phyloP scores from a whole-genome alignment of 2,797 vertebrate genomes.

The Anomalospiza imberbis region DNA sequence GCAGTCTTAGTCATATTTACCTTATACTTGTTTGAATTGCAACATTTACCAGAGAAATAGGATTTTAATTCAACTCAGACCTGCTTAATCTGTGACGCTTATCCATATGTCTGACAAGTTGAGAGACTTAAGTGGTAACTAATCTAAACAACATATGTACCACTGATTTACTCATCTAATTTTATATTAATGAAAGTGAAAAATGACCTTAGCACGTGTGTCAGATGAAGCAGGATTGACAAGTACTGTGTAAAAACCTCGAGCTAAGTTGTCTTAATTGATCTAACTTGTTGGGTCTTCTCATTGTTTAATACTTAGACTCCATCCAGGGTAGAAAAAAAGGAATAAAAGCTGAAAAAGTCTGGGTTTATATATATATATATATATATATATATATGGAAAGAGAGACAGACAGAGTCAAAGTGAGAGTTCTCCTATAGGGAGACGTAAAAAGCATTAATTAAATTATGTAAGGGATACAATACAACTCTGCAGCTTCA shows the following conservation, averaged over 20 bases:
- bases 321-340: neutral
- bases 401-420: too few species aligned
- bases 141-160: slow-evolving; percentile 42
- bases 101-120: slow-evolving; percentile 16
- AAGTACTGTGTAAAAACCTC: neutral
- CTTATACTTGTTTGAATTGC: neutral
- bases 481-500: neutral
- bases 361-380: too few species aligned
- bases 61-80: slow-evolving; percentile 43
- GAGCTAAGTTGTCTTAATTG: neutral
- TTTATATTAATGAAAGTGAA: slow-evolving; percentile 46
- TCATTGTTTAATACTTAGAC: neutral
- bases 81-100: slow-evolving; percentile 47
- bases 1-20: neutral
- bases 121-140: slow-evolving; percentile 45
- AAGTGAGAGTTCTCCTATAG: neutral
- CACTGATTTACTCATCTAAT: slow-evolving; percentile 29
- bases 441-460: neutral
- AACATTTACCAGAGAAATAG: slow-evolving; percentile 12
- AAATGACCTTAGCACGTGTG: neutral
- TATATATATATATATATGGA: too few species aligned
- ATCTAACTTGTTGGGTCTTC: neutral
- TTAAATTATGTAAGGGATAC: neutral
- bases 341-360: neutral
- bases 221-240: neutral